Base-by-base conservation (phyloP, 2,797 vertebrate genomes). In the Pangasius macronema region DNA sequence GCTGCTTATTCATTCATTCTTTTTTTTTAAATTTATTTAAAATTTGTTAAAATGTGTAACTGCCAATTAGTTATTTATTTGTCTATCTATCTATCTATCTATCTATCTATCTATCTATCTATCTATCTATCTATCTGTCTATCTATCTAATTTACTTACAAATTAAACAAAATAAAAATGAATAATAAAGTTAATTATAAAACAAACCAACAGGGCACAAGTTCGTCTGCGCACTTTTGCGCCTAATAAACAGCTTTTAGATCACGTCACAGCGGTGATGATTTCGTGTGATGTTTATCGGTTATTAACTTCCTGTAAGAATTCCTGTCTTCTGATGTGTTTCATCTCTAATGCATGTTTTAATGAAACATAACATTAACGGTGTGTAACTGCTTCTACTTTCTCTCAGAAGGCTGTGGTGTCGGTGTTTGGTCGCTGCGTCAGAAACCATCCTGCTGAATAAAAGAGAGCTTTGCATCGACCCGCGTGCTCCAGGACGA, bases 401-500 rank as follows among this genome's bases (percentile, higher is more conserved):
- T 9, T 8, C 51, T 76, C 3, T 24, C 55, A 39, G 11, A 59
- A 22, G 1, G 53, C 1, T 59, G 77, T 42, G 22, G 33, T 55
- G 53, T 22, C 24, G 53, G 33, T 14, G 55, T 46, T 11, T 46
- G 33, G 11, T 46, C 33, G 67, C 59, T 53, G 77, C 51, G 4
- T 67, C 82, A 89, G 24, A 70, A 79, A 70, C 27, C 59, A 80
- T 76, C 63, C 80, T 30, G 53, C 70, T 36, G 85, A 88, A 88
- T 88, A 87, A 88, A 89, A 79, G 72, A 7, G 24, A 86, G 72
- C 65, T 88, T 65, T 68, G 65, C 72, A 65, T 86, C 87, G 82
- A 85, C 61, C 70, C 33, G 55, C 4, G 5, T 65, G 27, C 75
- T 85, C 70, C 67, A 59, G 83, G 51, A 46, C 49, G 27, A 72